Evolutionary conservation across 2,113 vertebrate species (phyloP).

Genomic region (Sisor rabdophorus): DNA sequence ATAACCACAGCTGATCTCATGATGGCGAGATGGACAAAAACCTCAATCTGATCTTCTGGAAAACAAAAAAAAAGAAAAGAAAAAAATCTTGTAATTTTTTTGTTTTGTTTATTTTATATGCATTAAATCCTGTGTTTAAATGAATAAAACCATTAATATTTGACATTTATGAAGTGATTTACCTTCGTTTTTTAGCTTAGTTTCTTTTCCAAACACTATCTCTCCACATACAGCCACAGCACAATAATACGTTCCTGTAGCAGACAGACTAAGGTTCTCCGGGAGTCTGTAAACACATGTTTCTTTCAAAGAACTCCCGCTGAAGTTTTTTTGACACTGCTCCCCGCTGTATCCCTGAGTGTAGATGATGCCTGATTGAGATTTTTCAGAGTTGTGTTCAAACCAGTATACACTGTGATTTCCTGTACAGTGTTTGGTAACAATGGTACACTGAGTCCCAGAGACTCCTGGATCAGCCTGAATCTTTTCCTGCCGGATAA

Average conservation of each 20-base stretch:
- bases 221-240: slow-evolving; percentile 54
- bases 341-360: slow-evolving; percentile 27
- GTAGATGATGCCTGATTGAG: slow-evolving; percentile 45
- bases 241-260: slow-evolving; percentile 48
- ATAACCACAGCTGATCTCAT: slow-evolving; percentile 18
- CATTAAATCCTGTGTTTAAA: not conserved
- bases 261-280: slow-evolving; percentile 42
- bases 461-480: slow-evolving; percentile 31
- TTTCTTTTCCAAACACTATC: slow-evolving; percentile 52
- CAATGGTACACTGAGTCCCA: slow-evolving; percentile 44
- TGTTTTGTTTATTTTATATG: not conserved
- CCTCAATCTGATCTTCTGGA: not conserved
- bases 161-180: not conserved
- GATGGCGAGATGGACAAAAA: slow-evolving; percentile 9
- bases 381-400: slow-evolving; percentile 31
- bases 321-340: slow-evolving; percentile 29
- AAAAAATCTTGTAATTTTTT: not conserved
- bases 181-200: not conserved
- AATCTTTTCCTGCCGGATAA: not conserved
- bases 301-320: not conserved
- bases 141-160: not conserved
- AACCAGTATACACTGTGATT: slow-evolving; percentile 50
- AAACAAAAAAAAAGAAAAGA: not conserved
- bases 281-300: slow-evolving; percentile 54
- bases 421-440: slow-evolving; percentile 30